Conservation (phyloP, 2,797 vertebrate genomes). For the Myotis findleyi region DNA sequence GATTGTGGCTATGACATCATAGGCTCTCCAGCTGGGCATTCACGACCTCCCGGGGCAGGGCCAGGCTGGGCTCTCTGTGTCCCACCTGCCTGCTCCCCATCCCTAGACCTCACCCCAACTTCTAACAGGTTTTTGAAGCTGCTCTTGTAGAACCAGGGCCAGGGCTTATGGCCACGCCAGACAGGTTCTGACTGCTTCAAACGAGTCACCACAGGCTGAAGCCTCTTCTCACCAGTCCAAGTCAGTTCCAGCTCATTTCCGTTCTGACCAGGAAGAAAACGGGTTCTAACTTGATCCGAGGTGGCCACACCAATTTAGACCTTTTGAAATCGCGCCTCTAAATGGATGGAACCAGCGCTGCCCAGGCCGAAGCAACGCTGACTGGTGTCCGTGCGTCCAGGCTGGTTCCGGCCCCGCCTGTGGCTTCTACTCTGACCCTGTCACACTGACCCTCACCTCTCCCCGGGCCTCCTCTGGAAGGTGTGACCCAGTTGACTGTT, state of each 20-base stretch:
- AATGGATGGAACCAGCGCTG: background rate
- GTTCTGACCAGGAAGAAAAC: background rate
- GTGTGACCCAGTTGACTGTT: background rate
- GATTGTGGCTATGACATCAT: background rate
- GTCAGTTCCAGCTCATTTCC: background rate
- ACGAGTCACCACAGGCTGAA: background rate
- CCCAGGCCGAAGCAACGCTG: background rate
- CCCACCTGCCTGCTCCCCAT: background rate
- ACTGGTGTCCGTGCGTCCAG: background rate
- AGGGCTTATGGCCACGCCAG: background rate
- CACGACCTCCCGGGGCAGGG: background rate
- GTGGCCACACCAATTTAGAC: background rate
- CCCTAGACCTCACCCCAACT: background rate
- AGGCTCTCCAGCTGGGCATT: background rate
- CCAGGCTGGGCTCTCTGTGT: background rate
- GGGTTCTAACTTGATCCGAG: background rate
- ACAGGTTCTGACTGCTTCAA: background rate
- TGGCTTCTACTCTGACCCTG: background rate
- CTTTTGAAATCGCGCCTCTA: background rate
- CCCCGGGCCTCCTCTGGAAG: background rate
- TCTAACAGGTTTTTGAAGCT: background rate
- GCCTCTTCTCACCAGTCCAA: background rate
- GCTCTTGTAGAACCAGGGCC: background rate
- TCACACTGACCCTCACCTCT: background rate
- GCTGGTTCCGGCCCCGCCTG: background rate